These are phyloP conservation scores for Acomys russatus DNA, from an alignment of 2,797 vertebrate species.

Conservation along the genomic window DNA sequence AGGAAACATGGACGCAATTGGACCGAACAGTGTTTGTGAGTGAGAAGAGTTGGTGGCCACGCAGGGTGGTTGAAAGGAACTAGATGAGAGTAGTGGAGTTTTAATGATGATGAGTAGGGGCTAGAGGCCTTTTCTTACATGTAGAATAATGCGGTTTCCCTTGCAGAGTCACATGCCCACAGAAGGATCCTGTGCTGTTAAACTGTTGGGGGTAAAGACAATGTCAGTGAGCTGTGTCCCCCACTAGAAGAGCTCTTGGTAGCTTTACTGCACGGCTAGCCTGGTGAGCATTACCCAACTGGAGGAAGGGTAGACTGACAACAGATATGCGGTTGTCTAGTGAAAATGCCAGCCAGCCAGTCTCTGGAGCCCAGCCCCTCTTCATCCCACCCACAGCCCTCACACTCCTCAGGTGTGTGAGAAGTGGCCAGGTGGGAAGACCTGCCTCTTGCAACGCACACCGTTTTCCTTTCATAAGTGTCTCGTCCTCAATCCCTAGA, in stretches of 20 bases:
- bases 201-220: background rate
- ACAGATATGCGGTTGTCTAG: fast-evolving
- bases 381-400: fast-evolving
- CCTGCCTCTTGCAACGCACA: fast-evolving
- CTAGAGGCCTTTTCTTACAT: background rate
- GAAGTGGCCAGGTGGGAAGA: background rate
- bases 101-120: background rate
- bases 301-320: fast-evolving
- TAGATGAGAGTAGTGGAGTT: fast-evolving
- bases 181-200: fast-evolving
- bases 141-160: background rate
- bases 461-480: background rate
- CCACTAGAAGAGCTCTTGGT: background rate
- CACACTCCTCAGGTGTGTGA: fast-evolving
- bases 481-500: fast-evolving
- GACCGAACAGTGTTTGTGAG: background rate
- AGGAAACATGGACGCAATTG: fast-evolving
- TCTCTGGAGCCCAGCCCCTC: fast-evolving
- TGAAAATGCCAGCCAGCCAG: fast-evolving
- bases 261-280: background rate
- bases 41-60: fast-evolving
- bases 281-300: fast-evolving
- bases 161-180: fast-evolving
- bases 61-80: fast-evolving
- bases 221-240: fast-evolving